phyloP scores from a whole-genome alignment of 2,113 vertebrate species.

The Halcyon malimbica region DNA sequence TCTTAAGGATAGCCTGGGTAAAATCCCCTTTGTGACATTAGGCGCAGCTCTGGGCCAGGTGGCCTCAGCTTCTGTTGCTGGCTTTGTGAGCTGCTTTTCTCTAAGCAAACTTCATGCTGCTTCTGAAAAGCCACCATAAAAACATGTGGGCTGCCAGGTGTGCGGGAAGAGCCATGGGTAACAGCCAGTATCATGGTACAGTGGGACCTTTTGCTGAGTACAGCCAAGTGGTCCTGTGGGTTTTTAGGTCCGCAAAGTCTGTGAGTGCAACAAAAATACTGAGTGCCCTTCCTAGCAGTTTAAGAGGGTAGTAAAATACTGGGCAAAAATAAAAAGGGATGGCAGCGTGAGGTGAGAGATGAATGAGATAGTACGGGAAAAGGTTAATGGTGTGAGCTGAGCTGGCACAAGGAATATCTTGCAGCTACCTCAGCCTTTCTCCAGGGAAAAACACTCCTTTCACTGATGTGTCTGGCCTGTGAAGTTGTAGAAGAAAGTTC shows the following conservation, averaged over 20 bases:
- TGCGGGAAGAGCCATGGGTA: background rate
- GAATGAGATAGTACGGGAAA: background rate
- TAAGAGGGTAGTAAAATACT: background rate
- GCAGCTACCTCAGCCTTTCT: background rate
- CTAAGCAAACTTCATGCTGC: background rate
- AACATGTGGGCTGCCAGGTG: background rate
- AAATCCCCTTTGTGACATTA: slow-evolving; percentile 67
- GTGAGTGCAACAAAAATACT: background rate
- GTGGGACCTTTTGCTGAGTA: background rate
- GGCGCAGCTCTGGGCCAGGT: slow-evolving; percentile 34
- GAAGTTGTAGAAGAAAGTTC: background rate
- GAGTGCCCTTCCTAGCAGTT: background rate
- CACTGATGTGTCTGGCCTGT: background rate
- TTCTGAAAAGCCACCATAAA: background rate
- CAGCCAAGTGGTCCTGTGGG: background rate
- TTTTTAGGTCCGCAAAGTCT: background rate
- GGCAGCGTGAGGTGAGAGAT: background rate
- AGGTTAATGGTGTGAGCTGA: background rate
- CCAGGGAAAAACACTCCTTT: background rate
- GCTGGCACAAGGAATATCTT: background rate
- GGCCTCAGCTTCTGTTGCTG: slow-evolving; percentile 30
- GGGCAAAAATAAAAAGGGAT: background rate
- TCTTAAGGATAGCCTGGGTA: slow-evolving; percentile 43
- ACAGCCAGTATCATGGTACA: background rate
- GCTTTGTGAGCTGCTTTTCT: background rate